Percentiles rank a stretch among this genome's conserved stretches.
Conservation (phyloP, 2,888 invertebrate species). For the Cryptus armator region DNA sequence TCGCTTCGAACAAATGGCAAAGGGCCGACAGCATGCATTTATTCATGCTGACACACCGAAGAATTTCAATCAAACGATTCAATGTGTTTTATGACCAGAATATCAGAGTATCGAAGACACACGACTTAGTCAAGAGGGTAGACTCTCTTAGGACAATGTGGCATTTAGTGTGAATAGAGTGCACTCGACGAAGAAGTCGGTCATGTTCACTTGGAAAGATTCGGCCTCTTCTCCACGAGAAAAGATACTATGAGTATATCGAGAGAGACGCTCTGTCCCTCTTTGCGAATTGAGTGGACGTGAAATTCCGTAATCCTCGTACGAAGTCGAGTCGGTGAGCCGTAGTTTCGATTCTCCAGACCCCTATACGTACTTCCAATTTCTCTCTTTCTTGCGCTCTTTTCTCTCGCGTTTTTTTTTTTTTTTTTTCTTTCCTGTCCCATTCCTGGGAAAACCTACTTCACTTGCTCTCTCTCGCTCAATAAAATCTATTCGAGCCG, state of each 20-base stretch:
- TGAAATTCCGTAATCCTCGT: constrained; percentile 63
- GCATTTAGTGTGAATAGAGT: not conserved
- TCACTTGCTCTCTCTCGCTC: constrained; percentile 75
- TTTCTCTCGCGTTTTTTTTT: constrained; percentile 48
- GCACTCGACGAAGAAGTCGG: not conserved
- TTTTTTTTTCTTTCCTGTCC: constrained; percentile 53
- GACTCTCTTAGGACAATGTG: not conserved
- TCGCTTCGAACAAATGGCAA: not conserved
- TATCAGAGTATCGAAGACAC: not conserved
- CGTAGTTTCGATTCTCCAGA: constrained; percentile 66
- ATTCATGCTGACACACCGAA: not conserved
- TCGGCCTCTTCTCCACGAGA: not conserved
- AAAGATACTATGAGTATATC: constrained; percentile 14
- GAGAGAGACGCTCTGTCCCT: not conserved
- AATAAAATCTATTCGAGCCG: constrained; percentile 72
- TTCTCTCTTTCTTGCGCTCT: constrained; percentile 57
- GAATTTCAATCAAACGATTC: constrained; percentile 58
- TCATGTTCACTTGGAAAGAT: not conserved
- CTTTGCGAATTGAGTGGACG: constrained; percentile 5
- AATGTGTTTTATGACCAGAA: not conserved
- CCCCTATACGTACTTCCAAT: constrained; percentile 51
- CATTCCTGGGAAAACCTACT: constrained; percentile 57
- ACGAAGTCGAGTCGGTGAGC: constrained; percentile 29
- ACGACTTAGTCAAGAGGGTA: not conserved
- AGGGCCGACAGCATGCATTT: constrained; percentile 3